Conservation (phyloP, 2,797 vertebrate species). For the Eulemur mongoz region DNA sequence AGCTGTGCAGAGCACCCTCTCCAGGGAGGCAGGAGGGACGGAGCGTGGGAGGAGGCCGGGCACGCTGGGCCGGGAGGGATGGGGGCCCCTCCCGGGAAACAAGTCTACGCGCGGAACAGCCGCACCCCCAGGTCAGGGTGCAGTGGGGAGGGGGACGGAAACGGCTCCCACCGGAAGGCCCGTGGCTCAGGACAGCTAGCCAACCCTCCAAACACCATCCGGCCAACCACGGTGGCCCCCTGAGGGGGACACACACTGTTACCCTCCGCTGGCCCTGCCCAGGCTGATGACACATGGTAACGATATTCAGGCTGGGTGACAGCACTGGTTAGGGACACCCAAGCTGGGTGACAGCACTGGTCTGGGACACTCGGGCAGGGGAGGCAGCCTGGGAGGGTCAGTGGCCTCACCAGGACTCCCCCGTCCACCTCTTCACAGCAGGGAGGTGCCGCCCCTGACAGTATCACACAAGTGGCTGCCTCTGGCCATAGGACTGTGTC, state of each 20-base stretch:
- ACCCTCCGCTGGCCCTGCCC: background rate
- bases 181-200: too few species aligned
- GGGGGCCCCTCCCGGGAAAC: too few species aligned
- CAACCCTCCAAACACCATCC: rapidly evolving
- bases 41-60: too few species aligned
- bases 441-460: too few species aligned
- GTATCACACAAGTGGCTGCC: too few species aligned
- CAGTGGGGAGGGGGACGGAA: rapidly evolving
- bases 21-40: background rate
- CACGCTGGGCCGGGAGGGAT: too few species aligned
- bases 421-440: background rate
- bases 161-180: background rate
- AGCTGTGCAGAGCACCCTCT: rapidly evolving
- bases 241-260: background rate
- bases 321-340: too few species aligned
- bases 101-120: background rate
- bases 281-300: too few species aligned
- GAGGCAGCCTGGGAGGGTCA: background rate
- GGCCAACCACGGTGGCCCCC: too few species aligned
- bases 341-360: too few species aligned
- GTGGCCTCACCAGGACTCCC: background rate
- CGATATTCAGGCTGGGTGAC: too few species aligned
- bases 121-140: background rate
- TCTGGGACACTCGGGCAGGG: background rate
- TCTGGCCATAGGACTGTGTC: background rate